phyloP scores from a whole-genome alignment of 2,113 vertebrate genomes.

The Dendrocopos noguchii region DNA sequence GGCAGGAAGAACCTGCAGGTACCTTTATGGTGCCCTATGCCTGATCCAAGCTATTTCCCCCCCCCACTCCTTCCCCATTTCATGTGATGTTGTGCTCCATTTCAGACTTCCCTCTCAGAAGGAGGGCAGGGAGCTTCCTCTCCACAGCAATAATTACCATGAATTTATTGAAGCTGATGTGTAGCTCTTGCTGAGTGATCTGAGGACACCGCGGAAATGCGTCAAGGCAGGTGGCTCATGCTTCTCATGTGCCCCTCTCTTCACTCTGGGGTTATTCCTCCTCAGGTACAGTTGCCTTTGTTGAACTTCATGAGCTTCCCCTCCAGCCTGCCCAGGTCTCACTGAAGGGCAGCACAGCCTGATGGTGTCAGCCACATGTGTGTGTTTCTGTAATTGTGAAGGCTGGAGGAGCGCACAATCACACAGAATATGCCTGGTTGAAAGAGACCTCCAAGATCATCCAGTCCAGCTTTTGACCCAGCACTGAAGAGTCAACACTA shows the following conservation, averaged over 20 bases:
- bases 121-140: background rate
- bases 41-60: background rate
- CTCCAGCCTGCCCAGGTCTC: too few species aligned
- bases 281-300: too few species aligned
- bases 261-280: too few species aligned
- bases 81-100: background rate
- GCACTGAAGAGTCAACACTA: too few species aligned
- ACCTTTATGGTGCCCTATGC: background rate
- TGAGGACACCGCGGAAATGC: background rate
- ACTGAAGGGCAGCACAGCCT: too few species aligned
- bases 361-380: too few species aligned
- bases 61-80: background rate
- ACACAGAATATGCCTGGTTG: too few species aligned
- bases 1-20: background rate
- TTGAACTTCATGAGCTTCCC: too few species aligned
- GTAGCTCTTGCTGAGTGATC: background rate
- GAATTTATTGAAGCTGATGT: background rate
- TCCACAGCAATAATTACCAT: background rate
- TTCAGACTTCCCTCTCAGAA: background rate
- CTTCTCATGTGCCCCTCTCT: background rate
- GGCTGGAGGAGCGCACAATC: too few species aligned
- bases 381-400: too few species aligned
- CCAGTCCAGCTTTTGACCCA: too few species aligned
- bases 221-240: background rate
- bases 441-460: too few species aligned